Conservation (phyloP, 2,113 vertebrate species). For the Calidris pygmaea region DNA sequence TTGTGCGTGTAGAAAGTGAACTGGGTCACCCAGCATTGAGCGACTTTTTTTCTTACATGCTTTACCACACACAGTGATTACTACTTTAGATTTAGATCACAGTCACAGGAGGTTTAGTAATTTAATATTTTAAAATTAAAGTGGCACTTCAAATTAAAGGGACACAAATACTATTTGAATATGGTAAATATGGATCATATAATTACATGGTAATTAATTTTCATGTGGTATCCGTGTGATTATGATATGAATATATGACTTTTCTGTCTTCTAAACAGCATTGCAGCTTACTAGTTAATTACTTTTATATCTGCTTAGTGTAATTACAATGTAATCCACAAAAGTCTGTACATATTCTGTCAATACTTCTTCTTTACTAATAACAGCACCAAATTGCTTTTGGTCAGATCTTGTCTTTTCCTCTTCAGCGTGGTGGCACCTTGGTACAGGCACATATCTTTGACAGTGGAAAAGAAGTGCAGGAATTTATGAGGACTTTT, state of each 20-base stretch:
- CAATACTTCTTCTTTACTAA: not conserved
- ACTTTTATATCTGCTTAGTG: constrained; percentile 41
- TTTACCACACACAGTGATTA: not conserved
- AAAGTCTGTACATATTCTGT: not conserved
- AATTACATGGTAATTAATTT: constrained; percentile 56
- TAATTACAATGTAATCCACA: constrained; percentile 38
- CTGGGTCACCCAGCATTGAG: not conserved
- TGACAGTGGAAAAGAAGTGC: not conserved
- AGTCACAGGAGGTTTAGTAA: constrained; percentile 7
- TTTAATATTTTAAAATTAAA: constrained; percentile 51
- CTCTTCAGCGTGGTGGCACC: not conserved
- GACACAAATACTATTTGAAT: constrained; percentile 1
- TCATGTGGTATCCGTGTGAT: not conserved
- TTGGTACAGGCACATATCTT: not conserved
- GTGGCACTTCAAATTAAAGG: constrained; percentile 40
- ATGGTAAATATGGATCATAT: constrained; percentile 9
- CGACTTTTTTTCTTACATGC: not conserved
- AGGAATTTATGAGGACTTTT: not conserved
- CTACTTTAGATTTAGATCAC: constrained; percentile 25
- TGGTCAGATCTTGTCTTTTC: not conserved
- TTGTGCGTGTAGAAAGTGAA: not conserved
- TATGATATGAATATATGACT: constrained; percentile 13
- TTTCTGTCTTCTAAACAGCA: constrained; percentile 20
- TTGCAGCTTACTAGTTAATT: constrained; percentile 45
- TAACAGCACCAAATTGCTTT: not conserved